Evolutionary conservation across 64 coral and sea anemone species (phyloP).

Genomic region (Dendronephthya gigantea): DNA sequence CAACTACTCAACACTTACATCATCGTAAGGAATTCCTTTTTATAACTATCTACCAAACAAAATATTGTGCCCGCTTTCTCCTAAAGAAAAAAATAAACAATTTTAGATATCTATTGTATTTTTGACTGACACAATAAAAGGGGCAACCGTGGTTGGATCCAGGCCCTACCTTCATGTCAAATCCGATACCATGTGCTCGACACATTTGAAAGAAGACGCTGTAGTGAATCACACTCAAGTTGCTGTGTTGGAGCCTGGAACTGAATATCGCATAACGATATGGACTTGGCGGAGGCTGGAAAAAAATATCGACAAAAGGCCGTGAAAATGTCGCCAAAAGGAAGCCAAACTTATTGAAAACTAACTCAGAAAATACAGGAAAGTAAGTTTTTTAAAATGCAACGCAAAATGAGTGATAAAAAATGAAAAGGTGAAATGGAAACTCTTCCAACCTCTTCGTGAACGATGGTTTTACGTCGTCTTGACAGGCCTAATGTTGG

Average conservation of each 20-base stretch:
- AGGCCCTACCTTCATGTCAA: conserved; percentile 85
- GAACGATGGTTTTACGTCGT: conserved; percentile 36
- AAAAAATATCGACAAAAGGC: conserved; percentile 6
- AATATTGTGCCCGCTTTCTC: conserved; percentile 94
- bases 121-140: neutral
- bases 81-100: conserved; percentile 17
- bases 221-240: conserved; percentile 95
- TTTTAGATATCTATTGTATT: neutral
- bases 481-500: conserved; percentile 48
- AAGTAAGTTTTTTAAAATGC: too few species aligned
- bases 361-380: too few species aligned
- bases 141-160: too few species aligned
- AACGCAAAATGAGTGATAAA: too few species aligned
- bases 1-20: conserved; percentile 53
- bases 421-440: neutral
- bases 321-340: too few species aligned
- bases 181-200: conserved; percentile 93
- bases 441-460: conserved; percentile 28
- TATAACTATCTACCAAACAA: conserved; percentile 82
- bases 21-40: conserved; percentile 83
- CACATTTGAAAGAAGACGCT: conserved; percentile 99
- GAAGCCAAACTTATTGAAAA: neutral
- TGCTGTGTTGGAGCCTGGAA: conserved; percentile 67
- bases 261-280: conserved; percentile 86
- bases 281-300: conserved; percentile 70